phyloP scores from a whole-genome alignment of 2,888 invertebrate genomes.

The Diloba caeruleocephala region DNA sequence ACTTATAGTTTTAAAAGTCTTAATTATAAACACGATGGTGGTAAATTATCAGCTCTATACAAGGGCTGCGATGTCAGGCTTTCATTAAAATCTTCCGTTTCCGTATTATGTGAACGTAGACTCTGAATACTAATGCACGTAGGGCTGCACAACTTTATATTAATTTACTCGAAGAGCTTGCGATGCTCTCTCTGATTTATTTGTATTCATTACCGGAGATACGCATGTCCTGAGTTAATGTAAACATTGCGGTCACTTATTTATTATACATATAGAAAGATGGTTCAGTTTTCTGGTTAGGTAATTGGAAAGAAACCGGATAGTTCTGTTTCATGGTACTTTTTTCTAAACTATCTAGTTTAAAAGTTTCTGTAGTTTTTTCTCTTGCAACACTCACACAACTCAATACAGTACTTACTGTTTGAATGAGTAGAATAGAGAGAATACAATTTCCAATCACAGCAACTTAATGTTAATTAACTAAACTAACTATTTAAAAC shows the following conservation, averaged over 20 bases:
- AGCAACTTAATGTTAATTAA: too few species aligned
- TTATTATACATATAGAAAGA: slow-evolving; percentile 70
- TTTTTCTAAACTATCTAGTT: slow-evolving; percentile 1
- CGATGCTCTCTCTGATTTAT: slow-evolving; percentile 80
- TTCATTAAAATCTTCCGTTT: slow-evolving; percentile 87
- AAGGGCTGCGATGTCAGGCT: slow-evolving; percentile 66
- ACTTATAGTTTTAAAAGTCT: too few species aligned
- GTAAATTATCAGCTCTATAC: slow-evolving; percentile 60
- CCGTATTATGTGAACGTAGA: slow-evolving; percentile 81
- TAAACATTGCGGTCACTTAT: slow-evolving; percentile 62
- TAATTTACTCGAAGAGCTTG: slow-evolving; percentile 84
- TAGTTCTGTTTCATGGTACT: slow-evolving; percentile 16
- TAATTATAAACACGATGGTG: not conserved
- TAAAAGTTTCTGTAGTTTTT: too few species aligned
- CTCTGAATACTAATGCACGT: slow-evolving; percentile 84
- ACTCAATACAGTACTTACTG: too few species aligned
- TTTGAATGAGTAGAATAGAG: too few species aligned
- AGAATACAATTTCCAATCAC: too few species aligned
- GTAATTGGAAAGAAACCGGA: slow-evolving; percentile 25
- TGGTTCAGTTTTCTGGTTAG: slow-evolving; percentile 46
- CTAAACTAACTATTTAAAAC: too few species aligned
- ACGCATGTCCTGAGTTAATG: slow-evolving; percentile 55
- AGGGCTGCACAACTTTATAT: slow-evolving; percentile 86
- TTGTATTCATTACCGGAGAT: slow-evolving; percentile 77
- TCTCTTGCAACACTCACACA: too few species aligned